Percentiles rank a stretch among this genome's conserved stretches.
These are phyloP conservation scores for Aphidius gifuensis DNA, from an alignment of 1,140 invertebrate genomes.

Conservation along the genomic window DNA sequence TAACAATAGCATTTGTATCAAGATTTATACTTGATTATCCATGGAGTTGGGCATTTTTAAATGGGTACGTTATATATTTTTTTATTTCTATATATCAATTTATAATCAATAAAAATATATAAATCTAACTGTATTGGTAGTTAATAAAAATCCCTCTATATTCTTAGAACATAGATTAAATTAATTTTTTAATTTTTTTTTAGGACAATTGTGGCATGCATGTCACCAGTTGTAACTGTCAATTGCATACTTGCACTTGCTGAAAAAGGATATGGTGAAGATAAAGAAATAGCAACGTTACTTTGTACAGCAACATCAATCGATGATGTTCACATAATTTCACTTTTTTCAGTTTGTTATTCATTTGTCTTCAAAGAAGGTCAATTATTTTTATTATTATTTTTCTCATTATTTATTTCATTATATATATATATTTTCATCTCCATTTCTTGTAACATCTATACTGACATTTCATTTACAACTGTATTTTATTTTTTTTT, in stretches of 20 bases:
- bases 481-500: too few relatives aligned
- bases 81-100: background rate
- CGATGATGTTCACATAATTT: slow-evolving; percentile 46
- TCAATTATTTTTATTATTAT: slow-evolving; percentile 18
- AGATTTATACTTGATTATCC: slow-evolving; percentile 39
- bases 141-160: too few relatives aligned
- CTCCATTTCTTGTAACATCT: background rate
- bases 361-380: slow-evolving; percentile 40
- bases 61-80: slow-evolving; percentile 34
- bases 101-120: too few relatives aligned
- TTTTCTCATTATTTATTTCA: too few relatives aligned
- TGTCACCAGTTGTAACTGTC: slow-evolving; percentile 48
- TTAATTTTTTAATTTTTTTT: slow-evolving; percentile 16
- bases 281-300: slow-evolving; percentile 45
- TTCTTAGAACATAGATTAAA: background rate
- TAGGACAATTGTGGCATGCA: slow-evolving; percentile 42
- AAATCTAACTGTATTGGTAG: background rate
- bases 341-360: slow-evolving; percentile 41
- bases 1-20: slow-evolving; percentile 30
- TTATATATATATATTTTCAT: background rate
- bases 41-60: slow-evolving; percentile 46
- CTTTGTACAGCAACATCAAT: slow-evolving; percentile 44
- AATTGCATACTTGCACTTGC: slow-evolving; percentile 43
- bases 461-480: background rate
- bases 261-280: slow-evolving; percentile 47